A percentile compares a stretch with the other conserved stretches of the same genome.
phyloP scores from a whole-genome alignment of 2,113 vertebrate genomes.

The Petrocephalus microphthalmus region DNA sequence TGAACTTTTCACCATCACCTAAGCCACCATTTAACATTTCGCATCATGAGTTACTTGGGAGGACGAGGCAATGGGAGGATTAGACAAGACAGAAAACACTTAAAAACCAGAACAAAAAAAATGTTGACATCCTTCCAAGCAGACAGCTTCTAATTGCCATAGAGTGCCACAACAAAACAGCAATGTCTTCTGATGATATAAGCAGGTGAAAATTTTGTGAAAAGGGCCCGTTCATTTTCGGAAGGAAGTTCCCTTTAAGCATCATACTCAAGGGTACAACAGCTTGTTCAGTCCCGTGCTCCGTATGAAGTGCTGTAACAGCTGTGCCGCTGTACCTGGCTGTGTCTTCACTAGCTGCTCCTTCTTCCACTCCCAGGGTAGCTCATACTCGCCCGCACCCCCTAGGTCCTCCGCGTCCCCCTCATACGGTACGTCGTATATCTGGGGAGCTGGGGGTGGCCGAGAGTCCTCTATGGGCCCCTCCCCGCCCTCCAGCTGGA shows the following conservation, averaged over 20 bases:
- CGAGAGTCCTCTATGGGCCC: conserved; percentile 40
- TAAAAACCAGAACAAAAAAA: background rate
- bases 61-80: background rate
- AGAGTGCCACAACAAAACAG: background rate
- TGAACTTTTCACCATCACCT: background rate
- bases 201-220: background rate
- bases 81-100: background rate
- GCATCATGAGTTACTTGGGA: background rate
- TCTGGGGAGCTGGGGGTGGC: conserved; percentile 49
- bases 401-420: conserved; percentile 53
- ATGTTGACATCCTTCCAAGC: background rate
- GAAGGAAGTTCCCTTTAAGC: background rate
- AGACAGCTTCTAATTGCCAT: background rate
- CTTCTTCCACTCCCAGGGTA: conserved; percentile 71
- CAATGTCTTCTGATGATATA: background rate
- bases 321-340: conserved; percentile 53
- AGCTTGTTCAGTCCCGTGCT: background rate
- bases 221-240: background rate
- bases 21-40: background rate
- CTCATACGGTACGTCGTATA: conserved; percentile 66
- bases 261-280: background rate
- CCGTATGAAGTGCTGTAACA: background rate
- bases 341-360: conserved; percentile 66
- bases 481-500: conserved; percentile 70
- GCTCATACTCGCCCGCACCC: conserved; percentile 61